Evolutionary conservation across 2,888 invertebrate genomes (phyloP).

Genomic region (Melinopterus prodromus): DNA sequence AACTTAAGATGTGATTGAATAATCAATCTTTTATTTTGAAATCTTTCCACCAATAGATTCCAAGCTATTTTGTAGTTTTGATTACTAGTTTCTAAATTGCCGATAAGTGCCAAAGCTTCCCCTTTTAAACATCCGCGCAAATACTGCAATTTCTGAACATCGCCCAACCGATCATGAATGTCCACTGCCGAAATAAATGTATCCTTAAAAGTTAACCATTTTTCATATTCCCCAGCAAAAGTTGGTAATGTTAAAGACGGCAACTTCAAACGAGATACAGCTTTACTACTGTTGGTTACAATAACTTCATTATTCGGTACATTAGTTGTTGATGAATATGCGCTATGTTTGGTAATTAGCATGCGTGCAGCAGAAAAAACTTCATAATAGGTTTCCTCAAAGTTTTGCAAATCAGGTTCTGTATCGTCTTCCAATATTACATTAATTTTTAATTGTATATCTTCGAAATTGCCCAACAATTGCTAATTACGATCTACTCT

Average conservation of each 20-base stretch:
- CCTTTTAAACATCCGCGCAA: not conserved
- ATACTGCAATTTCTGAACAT: not conserved
- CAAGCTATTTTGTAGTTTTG: constrained; percentile 38
- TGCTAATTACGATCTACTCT: not conserved
- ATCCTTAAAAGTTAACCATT: not conserved
- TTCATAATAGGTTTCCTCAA: not conserved
- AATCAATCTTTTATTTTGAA: constrained; percentile 30
- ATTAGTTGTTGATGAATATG: not conserved
- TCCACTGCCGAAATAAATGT: not conserved
- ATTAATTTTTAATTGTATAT: not conserved
- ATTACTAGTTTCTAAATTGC: not conserved
- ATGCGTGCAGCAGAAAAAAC: not conserved
- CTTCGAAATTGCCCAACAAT: no score
- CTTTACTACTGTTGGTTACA: not conserved
- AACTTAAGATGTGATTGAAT: no score
- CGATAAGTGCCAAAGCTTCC: not conserved
- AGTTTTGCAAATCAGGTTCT: not conserved
- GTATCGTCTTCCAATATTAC: not conserved
- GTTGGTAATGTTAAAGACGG: no score
- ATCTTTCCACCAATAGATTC: constrained; percentile 38
- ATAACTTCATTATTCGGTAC: not conserved
- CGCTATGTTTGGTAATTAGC: not conserved
- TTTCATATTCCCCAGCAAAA: not conserved
- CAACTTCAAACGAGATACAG: no score
- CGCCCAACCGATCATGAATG: not conserved